These are phyloP conservation scores for Ammospiza nelsoni DNA, from an alignment of 2,113 vertebrate genomes.

Conservation along the genomic window DNA sequence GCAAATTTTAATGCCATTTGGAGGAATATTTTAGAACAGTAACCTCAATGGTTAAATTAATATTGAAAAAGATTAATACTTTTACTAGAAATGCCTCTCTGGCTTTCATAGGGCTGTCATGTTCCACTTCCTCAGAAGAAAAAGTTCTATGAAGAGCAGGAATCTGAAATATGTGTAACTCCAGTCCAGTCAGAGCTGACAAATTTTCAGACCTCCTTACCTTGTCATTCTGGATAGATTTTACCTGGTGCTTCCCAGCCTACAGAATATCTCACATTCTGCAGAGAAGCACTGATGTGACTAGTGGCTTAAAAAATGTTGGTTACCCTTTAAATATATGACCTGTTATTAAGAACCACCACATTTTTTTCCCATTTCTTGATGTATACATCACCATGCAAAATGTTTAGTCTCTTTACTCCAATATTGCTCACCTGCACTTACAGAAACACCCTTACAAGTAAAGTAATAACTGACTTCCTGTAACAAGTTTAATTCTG, in stretches of 20 bases:
- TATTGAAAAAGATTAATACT: not conserved
- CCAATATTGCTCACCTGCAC: not conserved
- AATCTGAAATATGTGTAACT: not conserved
- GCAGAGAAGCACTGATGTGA: not conserved
- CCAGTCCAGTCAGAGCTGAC: not conserved
- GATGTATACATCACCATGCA: not conserved
- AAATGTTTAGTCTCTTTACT: not conserved
- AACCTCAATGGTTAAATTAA: conserved; percentile 10
- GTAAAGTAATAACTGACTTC: not conserved
- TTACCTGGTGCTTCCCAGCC: not conserved
- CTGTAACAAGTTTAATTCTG: not conserved
- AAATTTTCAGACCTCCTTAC: not conserved
- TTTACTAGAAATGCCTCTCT: conserved; percentile 9
- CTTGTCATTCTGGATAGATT: not conserved
- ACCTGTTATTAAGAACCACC: not conserved
- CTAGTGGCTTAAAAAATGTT: not conserved
- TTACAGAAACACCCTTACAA: not conserved
- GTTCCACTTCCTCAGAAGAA: not conserved
- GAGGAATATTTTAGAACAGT: conserved; percentile 54
- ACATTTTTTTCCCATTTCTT: not conserved
- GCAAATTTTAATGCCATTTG: conserved; percentile 61
- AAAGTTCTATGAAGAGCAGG: not conserved
- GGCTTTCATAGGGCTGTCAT: not conserved
- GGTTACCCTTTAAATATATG: not conserved
- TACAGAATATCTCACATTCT: not conserved